Evolutionary conservation across 2,888 invertebrate genomes (phyloP), one percentile per base, ranked within the genome.

Genomic region (Athripsodes cinereus): DNA sequence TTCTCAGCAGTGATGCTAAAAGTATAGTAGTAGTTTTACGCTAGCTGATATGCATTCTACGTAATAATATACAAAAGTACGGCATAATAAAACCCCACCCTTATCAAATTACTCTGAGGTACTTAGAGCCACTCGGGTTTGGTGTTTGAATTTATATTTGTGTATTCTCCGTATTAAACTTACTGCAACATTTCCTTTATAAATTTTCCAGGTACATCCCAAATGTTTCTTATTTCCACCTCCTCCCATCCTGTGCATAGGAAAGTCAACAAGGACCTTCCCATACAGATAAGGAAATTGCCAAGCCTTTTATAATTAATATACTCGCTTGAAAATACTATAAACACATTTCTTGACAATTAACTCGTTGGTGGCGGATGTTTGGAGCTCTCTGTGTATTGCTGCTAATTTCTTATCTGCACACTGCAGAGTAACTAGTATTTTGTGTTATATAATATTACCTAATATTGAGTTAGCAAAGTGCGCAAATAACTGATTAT

Each of bases 241-340:
- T 31, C 11, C 31, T 31, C 31, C 11, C 31, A n/a, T 31, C 6
- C 6, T 31, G 11, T 31, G 31, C 31, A 31, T 31, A 31, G 31
- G 11, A 31, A 31, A 31, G 31, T 31, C 31, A 31, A 11, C 31
- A 11, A 31, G 31, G 31, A 26, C 1, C 31, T 51, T 26, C 51
- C 22, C n/a, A n/a, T n/a, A 26, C 51, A 51, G 51, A 51, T 31
- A 51, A 51, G 22, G 22, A 51, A 18, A 18, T 26, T 18, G 51
- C 31, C 22, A 26, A 22, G 22, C 31, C 22, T 11, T 31, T n/a
- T 6, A 11, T 31, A 31, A 31, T 31, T 31, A 31, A 31, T 31
- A 31, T 11, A 31, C 31, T 31, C 31, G 31, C 31, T 31, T 6
- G 31, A 31, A 31, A 31, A 31, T 31, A 31, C 11, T 31, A 31